Evolutionary conservation across 2,888 invertebrate genomes (phyloP).

Genomic region (Drosophila mayaguana): DNA sequence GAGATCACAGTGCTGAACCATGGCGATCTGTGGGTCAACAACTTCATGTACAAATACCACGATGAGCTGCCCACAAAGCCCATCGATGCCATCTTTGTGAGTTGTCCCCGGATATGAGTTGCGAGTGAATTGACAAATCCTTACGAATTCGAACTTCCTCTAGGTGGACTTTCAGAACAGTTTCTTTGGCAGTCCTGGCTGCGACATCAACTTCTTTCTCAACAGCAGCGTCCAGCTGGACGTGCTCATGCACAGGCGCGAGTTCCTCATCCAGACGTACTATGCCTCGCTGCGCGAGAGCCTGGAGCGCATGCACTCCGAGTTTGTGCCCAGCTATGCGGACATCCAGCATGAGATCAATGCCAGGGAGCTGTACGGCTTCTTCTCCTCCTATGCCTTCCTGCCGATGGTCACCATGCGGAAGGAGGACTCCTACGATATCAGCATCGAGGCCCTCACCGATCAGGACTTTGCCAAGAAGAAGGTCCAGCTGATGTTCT

Average conservation of each 20-base stretch:
- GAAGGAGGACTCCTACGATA: conserved; percentile 83
- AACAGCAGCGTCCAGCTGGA: conserved; percentile 83
- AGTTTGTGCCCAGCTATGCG: conserved; percentile 73
- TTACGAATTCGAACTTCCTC: too few relatives aligned
- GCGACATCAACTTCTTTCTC: conserved; percentile 85
- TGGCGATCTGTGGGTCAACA: conserved; percentile 87
- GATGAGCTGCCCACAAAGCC: conserved; percentile 78
- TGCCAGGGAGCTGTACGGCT: conserved; percentile 81
- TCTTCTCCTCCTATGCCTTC: conserved; percentile 83
- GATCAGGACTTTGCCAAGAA: conserved; percentile 81
- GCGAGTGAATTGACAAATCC: too few relatives aligned
- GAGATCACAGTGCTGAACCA: conserved; percentile 86
- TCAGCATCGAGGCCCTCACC: conserved; percentile 81
- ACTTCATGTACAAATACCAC: conserved; percentile 86
- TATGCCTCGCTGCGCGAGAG: conserved; percentile 75
- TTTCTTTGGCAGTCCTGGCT: conserved; percentile 84
- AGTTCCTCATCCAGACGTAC: conserved; percentile 81
- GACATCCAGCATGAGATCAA: conserved; percentile 79
- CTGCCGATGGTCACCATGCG: conserved; percentile 84
- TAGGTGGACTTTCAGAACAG: conserved; percentile 83
- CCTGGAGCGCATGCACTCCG: conserved; percentile 72
- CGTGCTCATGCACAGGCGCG: conserved; percentile 79
- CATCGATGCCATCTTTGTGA: conserved; percentile 85
- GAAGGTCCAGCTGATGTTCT: conserved; percentile 83
- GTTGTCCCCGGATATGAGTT: conserved; percentile 37